Evolutionary conservation across 2,113 vertebrate genomes (phyloP), one percentile per base, ranked within the genome.

Genomic region (Empidonax traillii): DNA sequence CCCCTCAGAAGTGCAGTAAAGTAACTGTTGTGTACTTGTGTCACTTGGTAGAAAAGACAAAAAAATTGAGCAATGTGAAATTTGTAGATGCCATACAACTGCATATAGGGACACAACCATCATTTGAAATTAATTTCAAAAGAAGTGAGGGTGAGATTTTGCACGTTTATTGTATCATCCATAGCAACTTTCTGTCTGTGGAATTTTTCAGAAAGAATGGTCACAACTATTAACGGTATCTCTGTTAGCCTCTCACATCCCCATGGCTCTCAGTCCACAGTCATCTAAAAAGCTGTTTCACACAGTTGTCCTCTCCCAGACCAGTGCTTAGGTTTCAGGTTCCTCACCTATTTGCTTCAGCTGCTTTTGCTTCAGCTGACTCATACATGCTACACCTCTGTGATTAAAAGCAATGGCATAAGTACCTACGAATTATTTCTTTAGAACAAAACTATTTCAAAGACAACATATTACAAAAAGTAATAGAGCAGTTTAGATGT

Each of bases 201-300:
- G 17, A 83, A 41, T 41, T 75, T 79, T 88, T 53, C 56, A 46
- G 43, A 3, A 1, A 68, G 68, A 41, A 44, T 2, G 3, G 31
- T 3, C 41, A 35, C 23, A 85, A 51, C 24, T 56, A 37, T 30
- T 37, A 73, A 31, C 39, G 44, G 19, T 37, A 28, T 84, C 78
- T 58, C 43, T 86, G 27, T 39, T 13, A 24, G 22, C 6, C 24
- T 67, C 81, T 27, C n/a, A 22, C 16, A 53, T 51, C 51, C 69
- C n/a, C 4, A 1, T 2, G 0, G 55, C 27, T 74, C 31, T 61
- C 44, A 30, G 39, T 31, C 22, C 1, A 0, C 21, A 55, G 53
- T n/a, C 10, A 2, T 51, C 31, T 20, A 4, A 35, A 35, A n/a
- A 63, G 35, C 35, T 62, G 20, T 51, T 68, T 47, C 33, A 65